Evolutionary conservation across 2,888 invertebrate genomes (phyloP), one percentile per base, ranked within the genome.

Genomic region (Papilio protenor): DNA sequence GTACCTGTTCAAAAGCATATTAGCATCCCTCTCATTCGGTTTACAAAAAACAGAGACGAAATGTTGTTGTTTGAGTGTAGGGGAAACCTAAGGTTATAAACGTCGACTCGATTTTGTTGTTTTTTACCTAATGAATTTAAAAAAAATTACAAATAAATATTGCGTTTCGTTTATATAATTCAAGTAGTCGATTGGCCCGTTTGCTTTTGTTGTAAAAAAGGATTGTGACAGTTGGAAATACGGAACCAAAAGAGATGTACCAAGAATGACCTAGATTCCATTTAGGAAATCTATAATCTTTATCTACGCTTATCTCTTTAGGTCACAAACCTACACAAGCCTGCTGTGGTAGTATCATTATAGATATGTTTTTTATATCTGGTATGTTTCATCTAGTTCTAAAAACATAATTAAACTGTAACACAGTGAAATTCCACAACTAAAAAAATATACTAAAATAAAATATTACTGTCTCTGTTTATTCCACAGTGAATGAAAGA

Each of bases 281-380:
- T 40, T 40, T 40, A 66, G 66, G 66, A 66, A 66, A 66, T 66
- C 66, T 66, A n/a, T 21, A 69, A 45, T 69, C 40, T 45, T 69
- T 69, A 33, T n/a, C 66, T 66, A 45, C 3, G 45, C 45, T 69
- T 69, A 69, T 69, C 66, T 69, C 66, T 69, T 45, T 69, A n/a
- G 45, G 21, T 69, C 45, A 69, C n/a, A 8, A 69, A 69, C 66
- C n/a, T 69, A 73, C 10, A 52, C 33, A 55, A 55, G n/a, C n/a
- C 49, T 33, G 40, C 21, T 70, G 12, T n/a, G 1, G 8, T 8
- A 40, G 45, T 21, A 14, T 23, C 12, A 23, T 23, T 47, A 47
- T 23, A 18, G 16, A 14, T 59, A 59, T 33, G 5, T 61, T 64
- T 64, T 33, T 64, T 52, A 18, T 52, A 18, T 52, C 16, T 52